Conservation (phyloP, 2,888 invertebrate genomes). For the Andrena fulva region DNA sequence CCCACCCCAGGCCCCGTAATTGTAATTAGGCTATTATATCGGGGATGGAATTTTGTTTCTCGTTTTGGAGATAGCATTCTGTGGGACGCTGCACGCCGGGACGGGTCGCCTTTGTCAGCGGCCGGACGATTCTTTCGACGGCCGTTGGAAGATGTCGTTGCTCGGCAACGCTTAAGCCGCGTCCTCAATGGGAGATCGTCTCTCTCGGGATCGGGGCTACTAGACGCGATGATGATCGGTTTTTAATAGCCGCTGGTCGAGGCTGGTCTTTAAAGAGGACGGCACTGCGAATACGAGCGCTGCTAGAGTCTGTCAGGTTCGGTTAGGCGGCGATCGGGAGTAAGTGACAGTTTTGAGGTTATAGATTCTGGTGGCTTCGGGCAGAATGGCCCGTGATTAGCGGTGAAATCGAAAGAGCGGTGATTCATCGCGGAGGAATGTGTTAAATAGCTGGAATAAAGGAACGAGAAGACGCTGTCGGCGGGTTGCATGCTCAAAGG, state of each 20-base stretch:
- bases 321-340: no score
- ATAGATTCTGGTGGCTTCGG: no score
- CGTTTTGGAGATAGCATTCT: constrained; percentile 27
- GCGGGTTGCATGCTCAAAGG: no score
- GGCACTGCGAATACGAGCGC: no score
- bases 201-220: background rate
- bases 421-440: no score
- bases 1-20: constrained; percentile 37
- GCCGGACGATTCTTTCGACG: background rate
- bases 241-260: constrained; percentile 9
- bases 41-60: constrained; percentile 52
- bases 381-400: no score
- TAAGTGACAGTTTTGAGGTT: no score
- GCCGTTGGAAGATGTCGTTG: background rate
- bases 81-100: background rate
- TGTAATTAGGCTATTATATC: constrained; percentile 62
- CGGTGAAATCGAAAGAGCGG: no score
- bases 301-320: no score
- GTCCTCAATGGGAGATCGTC: background rate
- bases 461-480: no score
- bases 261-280: background rate
- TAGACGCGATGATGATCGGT: background rate
- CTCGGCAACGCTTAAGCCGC: background rate
- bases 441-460: no score
- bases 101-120: constrained; percentile 7